A percentile compares a stretch with the other conserved stretches of the same genome.
Conservation (phyloP, 2,888 invertebrate genomes). For the Autographa gamma region DNA sequence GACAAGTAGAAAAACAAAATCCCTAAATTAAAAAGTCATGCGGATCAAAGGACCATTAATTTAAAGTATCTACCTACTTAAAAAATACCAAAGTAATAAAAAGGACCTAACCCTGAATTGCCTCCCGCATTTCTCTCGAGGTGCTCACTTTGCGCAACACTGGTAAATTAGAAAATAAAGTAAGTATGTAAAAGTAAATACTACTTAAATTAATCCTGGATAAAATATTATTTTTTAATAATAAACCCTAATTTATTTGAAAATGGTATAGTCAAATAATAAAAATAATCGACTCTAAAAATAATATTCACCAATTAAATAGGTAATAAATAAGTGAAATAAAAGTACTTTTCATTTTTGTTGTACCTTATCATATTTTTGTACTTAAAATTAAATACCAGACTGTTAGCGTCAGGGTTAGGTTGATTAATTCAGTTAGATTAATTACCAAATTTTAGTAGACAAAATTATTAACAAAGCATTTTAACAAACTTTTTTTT, state of each 20-base stretch:
- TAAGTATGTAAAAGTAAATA: neutral
- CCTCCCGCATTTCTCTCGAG: slow-evolving; percentile 54
- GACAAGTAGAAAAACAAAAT: neutral
- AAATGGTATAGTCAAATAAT: too few relatives aligned
- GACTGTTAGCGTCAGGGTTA: slow-evolving; percentile 4
- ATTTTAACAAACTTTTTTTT: neutral
- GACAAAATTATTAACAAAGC: neutral
- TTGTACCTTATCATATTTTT: too few relatives aligned
- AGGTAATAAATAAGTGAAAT: too few relatives aligned
- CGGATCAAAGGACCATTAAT: neutral
- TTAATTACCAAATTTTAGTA: neutral
- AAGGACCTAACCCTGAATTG: slow-evolving; percentile 48
- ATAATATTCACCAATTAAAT: too few relatives aligned
- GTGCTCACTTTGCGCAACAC: slow-evolving; percentile 53
- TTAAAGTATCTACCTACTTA: neutral
- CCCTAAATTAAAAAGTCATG: neutral
- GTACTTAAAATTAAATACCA: neutral
- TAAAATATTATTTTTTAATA: too few relatives aligned
- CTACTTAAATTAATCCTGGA: neutral
- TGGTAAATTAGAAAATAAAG: slow-evolving; percentile 39
- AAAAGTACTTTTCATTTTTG: too few relatives aligned
- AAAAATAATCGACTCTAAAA: too few relatives aligned
- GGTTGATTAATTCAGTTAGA: neutral
- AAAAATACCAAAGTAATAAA: slow-evolving; percentile 43
- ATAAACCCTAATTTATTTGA: too few relatives aligned